These are phyloP conservation scores for Tyrannus savana DNA, from an alignment of 2,113 vertebrate genomes.

Conservation along the genomic window DNA sequence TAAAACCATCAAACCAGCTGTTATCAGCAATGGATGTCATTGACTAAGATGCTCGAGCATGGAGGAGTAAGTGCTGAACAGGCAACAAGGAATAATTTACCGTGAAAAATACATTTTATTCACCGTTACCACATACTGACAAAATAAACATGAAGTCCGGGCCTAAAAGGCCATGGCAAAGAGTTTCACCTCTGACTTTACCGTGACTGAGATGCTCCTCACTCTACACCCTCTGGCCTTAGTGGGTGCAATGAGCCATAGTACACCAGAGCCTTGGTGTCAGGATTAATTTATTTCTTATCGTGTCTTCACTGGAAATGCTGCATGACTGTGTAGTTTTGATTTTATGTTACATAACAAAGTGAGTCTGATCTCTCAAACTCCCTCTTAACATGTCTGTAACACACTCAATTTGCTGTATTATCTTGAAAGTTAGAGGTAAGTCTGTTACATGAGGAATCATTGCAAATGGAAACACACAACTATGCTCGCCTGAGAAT, in stretches of 20 bases:
- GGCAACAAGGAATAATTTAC: not conserved
- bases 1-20: not conserved
- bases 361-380: not conserved
- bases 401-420: not conserved
- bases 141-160: not conserved
- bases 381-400: not conserved
- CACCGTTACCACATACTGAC: not conserved
- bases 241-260: not conserved
- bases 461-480: rapidly evolving
- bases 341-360: not conserved
- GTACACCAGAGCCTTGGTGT: rapidly evolving
- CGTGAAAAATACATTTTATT: not conserved
- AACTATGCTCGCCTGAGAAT: not conserved
- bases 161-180: not conserved
- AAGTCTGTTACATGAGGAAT: not conserved
- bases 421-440: not conserved
- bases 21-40: not conserved
- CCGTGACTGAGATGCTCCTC: not conserved
- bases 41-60: not conserved
- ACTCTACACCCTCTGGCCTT: not conserved
- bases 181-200: not conserved
- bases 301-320: not conserved
- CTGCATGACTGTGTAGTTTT: not conserved
- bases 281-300: not conserved
- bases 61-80: not conserved